phyloP scores from a whole-genome alignment of 2,888 invertebrate species.

The Nowickia ferox region DNA sequence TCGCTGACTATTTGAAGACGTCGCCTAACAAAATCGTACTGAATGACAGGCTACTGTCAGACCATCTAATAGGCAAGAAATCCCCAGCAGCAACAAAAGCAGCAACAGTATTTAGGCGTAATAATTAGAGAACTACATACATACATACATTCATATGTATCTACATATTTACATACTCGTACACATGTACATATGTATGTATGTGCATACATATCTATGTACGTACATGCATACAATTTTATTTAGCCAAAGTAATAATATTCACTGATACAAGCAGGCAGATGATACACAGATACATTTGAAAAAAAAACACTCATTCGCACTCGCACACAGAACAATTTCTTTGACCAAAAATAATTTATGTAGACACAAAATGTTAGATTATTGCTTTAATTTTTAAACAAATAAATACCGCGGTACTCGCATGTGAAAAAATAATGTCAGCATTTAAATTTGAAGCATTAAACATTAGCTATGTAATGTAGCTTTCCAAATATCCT shows the following conservation, averaged over 20 bases:
- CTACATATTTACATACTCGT: not conserved
- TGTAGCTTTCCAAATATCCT: not conserved
- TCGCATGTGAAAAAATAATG: constrained; percentile 4
- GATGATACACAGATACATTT: constrained; percentile 10
- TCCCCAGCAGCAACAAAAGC: constrained; percentile 58
- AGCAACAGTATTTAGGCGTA: constrained; percentile 65
- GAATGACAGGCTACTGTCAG: constrained; percentile 69
- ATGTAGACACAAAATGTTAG: constrained; percentile 24
- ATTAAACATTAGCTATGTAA: not conserved
- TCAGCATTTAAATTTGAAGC: not conserved
- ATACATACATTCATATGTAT: not conserved
- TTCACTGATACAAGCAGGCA: constrained; percentile 33
- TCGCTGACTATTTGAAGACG: constrained; percentile 60
- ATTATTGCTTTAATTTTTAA: constrained; percentile 37
- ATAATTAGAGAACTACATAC: constrained; percentile 62
- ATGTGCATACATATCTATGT: too few relatives aligned
- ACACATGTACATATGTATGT: constrained; percentile 20
- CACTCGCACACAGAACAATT: constrained; percentile 43
- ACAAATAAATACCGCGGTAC: constrained; percentile 20
- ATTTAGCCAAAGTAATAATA: constrained; percentile 42
- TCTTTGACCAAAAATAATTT: constrained; percentile 42
- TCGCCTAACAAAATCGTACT: constrained; percentile 69
- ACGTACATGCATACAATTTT: constrained; percentile 15
- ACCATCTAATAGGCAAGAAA: constrained; percentile 67
- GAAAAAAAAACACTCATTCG: constrained; percentile 29